Conservation (phyloP, 2,797 vertebrate genomes). For the Coregonus ussuriensis region DNA sequence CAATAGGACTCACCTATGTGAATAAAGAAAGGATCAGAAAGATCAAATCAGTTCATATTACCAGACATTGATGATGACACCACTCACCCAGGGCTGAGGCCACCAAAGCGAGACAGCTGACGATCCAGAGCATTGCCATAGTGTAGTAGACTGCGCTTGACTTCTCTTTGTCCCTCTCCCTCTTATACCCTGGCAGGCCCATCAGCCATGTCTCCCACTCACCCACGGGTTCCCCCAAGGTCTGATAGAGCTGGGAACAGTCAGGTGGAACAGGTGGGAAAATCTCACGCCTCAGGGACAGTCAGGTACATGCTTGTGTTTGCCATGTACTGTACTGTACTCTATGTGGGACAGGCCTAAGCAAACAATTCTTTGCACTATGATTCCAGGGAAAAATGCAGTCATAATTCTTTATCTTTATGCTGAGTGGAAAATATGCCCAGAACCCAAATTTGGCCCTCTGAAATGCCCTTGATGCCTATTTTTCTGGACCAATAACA, state of each 20-base stretch:
- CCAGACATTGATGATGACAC: not conserved
- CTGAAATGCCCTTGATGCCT: not conserved
- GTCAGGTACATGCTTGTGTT: not conserved
- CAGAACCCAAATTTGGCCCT: not conserved
- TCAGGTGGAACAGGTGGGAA: slow-evolving; percentile 48
- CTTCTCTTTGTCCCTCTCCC: slow-evolving; percentile 9
- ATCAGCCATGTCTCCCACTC: slow-evolving; percentile 23
- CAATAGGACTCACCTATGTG: too few relatives aligned
- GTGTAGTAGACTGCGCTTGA: slow-evolving; percentile 13
- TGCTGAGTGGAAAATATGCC: not conserved
- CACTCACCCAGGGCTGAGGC: slow-evolving; percentile 76
- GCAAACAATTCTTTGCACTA: slow-evolving; percentile 18
- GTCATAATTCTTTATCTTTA: not conserved
- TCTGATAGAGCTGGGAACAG: slow-evolving; percentile 49
- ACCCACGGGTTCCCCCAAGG: slow-evolving; percentile 8
- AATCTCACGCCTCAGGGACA: slow-evolving; percentile 21
- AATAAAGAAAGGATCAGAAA: too few relatives aligned
- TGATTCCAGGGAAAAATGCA: slow-evolving; percentile 14
- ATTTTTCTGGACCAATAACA: slow-evolving; percentile 6
- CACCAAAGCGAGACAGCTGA: slow-evolving; percentile 80
- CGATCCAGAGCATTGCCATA: slow-evolving; percentile 73
- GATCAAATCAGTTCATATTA: too few relatives aligned
- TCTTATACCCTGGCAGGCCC: slow-evolving; percentile 57
- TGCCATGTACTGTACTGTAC: slow-evolving; percentile 7
- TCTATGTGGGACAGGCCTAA: not conserved